Evolutionary conservation across 2,888 invertebrate genomes (phyloP), one percentile per base, ranked within the genome.

Genomic region (Stenotaenia linearis): DNA sequence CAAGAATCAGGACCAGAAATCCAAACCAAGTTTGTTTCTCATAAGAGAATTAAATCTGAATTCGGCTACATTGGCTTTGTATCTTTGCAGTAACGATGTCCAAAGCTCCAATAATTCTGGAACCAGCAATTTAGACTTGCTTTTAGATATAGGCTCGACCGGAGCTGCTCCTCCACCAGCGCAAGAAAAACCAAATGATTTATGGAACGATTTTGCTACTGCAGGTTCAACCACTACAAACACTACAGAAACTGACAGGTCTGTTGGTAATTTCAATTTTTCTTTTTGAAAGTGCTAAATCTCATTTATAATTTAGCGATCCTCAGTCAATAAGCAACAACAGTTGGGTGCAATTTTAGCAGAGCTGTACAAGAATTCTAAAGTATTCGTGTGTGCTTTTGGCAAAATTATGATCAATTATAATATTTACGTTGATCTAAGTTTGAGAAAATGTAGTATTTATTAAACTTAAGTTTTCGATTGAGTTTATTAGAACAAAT

Each of bases 191-290:
- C 12, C 77, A 0, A 77, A 91, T 15, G 82, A 81, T 69, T 80
- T 81, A n/a, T 94, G 93, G 93, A 92, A 93, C 37, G 94, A 94
- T 84, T 94, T 92, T 85, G 91, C 92, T 82, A 91, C 92, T 81
- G 92, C 92, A 37, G 80, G 69, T 37, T 28, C 77, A 10, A 15
- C 40, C 5, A 21, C n/a, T 23, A 37, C 77, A 4, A 15, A 37
- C 15, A n/a, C 77, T 9, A 15, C 77, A 30, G 18, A 75, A 12
- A 10, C 32, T 15, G 75, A 30, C 1, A 75, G 18, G 32, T 75
- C 32, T 7, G n/a, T 69, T 25, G 9, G 12, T 32, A 6, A 6
- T 32, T 32, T 75, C 23, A n/a, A 28, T 74, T 74, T 23, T 74
- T 30, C 12, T 75, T 25, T 32, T 28, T 28, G n/a, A 28, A 23